Percentiles rank a stretch among this genome's conserved stretches.
phyloP scores from a whole-genome alignment of 2,797 vertebrate genomes.

The Mormyrops attenuatus region DNA sequence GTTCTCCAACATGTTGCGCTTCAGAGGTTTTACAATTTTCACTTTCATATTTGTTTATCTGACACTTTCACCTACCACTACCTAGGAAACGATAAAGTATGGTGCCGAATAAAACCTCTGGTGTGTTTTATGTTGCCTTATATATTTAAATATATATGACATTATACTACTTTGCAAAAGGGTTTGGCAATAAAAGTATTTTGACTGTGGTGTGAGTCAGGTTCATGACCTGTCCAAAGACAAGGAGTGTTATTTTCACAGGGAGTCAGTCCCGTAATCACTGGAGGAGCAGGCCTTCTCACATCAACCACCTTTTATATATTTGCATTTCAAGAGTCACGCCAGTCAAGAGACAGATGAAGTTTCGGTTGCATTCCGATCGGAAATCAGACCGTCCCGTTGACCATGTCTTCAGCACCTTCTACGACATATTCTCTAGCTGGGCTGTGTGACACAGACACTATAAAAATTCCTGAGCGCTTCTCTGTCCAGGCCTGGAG shows the following conservation, averaged over 20 bases:
- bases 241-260: background rate
- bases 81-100: background rate
- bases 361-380: slow-evolving; percentile 28
- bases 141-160: background rate
- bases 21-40: slow-evolving; percentile 33
- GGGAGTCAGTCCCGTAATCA: background rate
- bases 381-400: slow-evolving; percentile 46
- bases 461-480: slow-evolving; percentile 28
- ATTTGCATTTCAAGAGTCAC: background rate
- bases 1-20: slow-evolving; percentile 20
- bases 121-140: background rate
- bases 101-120: background rate
- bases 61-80: background rate
- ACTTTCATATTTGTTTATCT: background rate
- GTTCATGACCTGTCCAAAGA: no score
- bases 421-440: slow-evolving; percentile 47
- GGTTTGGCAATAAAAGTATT: background rate
- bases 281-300: no score
- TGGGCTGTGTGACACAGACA: slow-evolving; percentile 39
- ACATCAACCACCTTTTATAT: background rate
- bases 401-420: slow-evolving; percentile 22
- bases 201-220: background rate
- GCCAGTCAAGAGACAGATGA: slow-evolving; percentile 1
- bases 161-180: background rate
- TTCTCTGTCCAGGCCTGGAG: slow-evolving; percentile 27